phyloP scores from a whole-genome alignment of 2,888 invertebrate species.

The Parnassius smintheus region DNA sequence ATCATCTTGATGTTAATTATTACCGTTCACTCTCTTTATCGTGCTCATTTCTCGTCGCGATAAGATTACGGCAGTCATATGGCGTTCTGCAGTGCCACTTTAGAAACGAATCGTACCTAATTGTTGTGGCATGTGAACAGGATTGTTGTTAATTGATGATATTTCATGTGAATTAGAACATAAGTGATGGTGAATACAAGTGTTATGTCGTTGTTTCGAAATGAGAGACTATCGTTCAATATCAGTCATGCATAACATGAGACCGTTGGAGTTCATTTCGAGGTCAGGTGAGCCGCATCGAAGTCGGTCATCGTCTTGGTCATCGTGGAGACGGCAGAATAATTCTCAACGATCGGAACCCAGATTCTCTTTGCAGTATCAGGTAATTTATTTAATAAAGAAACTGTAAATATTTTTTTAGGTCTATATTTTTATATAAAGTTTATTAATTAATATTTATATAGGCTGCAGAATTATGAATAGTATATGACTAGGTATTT shows the following conservation, averaged over 20 bases:
- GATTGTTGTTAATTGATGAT: constrained; percentile 31
- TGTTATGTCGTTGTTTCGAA: constrained; percentile 40
- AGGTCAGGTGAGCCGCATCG: constrained; percentile 47
- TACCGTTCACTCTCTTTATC: constrained; percentile 67
- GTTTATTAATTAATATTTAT: too few relatives aligned
- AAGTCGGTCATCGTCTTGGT: constrained; percentile 64
- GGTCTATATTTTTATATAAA: too few relatives aligned
- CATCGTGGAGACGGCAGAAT: constrained; percentile 55
- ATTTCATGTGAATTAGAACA: constrained; percentile 37
- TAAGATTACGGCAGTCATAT: constrained; percentile 75
- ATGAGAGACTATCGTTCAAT: constrained; percentile 62
- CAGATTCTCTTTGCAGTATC: constrained; percentile 64
- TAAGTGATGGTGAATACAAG: constrained; percentile 60
- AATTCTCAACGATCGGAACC: constrained; percentile 57
- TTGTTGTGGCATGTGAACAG: constrained; percentile 30
- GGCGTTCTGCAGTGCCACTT: constrained; percentile 55
- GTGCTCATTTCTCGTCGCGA: constrained; percentile 60
- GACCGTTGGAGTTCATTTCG: constrained; percentile 48
- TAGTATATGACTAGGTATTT: too few relatives aligned
- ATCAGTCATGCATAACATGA: constrained; percentile 58
- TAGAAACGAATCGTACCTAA: constrained; percentile 37
- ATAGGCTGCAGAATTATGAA: too few relatives aligned
- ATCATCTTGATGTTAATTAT: constrained; percentile 68
- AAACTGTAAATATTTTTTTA: too few relatives aligned
- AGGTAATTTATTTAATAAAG: constrained; percentile 43